phyloP scores from a whole-genome alignment of 92 coral and sea anemone species.

The Paragorgia papillata region DNA sequence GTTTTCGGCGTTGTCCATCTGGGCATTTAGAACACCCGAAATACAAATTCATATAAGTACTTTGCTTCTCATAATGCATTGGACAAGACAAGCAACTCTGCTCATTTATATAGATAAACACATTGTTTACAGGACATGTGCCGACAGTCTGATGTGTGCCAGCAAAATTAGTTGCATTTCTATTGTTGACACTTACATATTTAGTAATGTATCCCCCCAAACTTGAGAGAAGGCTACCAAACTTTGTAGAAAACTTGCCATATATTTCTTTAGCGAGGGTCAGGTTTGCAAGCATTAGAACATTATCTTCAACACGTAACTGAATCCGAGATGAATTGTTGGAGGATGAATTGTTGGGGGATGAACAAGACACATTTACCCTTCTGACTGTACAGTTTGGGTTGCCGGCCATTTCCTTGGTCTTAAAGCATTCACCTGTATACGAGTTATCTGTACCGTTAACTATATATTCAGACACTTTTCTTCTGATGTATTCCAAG shows the following conservation, averaged over 20 bases:
- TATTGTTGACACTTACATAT: neutral
- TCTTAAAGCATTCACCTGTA: conserved; percentile 24
- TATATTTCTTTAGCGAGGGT: neutral
- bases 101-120: neutral
- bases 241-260: neutral
- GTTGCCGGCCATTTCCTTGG: neutral
- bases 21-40: conserved; percentile 19
- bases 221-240: neutral
- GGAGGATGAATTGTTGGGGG: too few relatives aligned
- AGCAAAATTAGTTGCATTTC: neutral
- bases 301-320: conserved; percentile 13
- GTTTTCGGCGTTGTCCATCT: conserved; percentile 16
- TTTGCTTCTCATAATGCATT: too few relatives aligned
- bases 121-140: conserved; percentile 5
- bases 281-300: neutral
- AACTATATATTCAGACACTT: conserved; percentile 3
- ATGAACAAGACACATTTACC: conserved; percentile 3
- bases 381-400: conserved; percentile 14
- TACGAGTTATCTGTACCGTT: neutral
- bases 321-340: neutral
- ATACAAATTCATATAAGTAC: neutral
- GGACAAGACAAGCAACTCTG: too few relatives aligned
- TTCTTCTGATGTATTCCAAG: neutral
- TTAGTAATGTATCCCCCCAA: neutral
- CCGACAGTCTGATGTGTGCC: neutral